These are phyloP conservation scores for Mellilla xanthometata DNA, from an alignment of 2,888 invertebrate genomes.

Conservation along the genomic window DNA sequence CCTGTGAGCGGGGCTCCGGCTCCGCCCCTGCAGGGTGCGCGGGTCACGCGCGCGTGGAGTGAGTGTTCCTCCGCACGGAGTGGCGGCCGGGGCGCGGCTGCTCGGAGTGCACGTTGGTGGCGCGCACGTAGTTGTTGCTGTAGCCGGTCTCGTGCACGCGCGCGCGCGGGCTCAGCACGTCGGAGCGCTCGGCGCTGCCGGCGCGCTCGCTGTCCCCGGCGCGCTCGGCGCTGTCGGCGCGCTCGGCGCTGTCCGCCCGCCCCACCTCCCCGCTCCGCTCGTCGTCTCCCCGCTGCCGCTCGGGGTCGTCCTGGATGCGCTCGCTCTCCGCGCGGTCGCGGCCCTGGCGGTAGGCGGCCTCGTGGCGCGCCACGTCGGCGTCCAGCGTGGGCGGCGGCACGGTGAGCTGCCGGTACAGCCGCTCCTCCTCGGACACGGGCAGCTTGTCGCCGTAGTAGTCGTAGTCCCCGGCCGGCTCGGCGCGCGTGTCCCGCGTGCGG, in stretches of 20 bases:
- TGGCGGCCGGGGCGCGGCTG: slow-evolving; percentile 44
- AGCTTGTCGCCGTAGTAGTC: slow-evolving; percentile 66
- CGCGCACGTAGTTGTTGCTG: slow-evolving; percentile 51
- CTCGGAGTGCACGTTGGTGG: slow-evolving; percentile 61
- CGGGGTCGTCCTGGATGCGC: slow-evolving; percentile 56
- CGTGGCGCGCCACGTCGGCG: slow-evolving; percentile 56
- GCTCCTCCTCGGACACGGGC: slow-evolving; percentile 65
- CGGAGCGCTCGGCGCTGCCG: slow-evolving; percentile 33
- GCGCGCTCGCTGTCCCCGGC: slow-evolving; percentile 29
- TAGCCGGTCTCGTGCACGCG: slow-evolving; percentile 35
- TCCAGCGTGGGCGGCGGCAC: slow-evolving; percentile 64
- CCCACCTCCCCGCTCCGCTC: slow-evolving; percentile 36
- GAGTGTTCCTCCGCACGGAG: slow-evolving; percentile 30
- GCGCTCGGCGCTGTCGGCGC: slow-evolving; percentile 33
- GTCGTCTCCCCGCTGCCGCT: slow-evolving; percentile 51
- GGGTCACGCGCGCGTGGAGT: slow-evolving; percentile 26
- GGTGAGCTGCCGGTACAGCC: slow-evolving; percentile 51
- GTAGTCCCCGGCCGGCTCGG: slow-evolving; percentile 55
- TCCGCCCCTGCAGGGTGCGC: too few species aligned
- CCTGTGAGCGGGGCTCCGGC: too few species aligned
- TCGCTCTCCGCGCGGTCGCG: slow-evolving; percentile 60
- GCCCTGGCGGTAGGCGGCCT: slow-evolving; percentile 43
- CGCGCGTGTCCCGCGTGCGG: slow-evolving; percentile 46
- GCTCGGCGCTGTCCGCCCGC: slow-evolving; percentile 30
- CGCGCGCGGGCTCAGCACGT: slow-evolving; percentile 34